Conservation (phyloP, 2,888 invertebrate species). For the Acleris holmiana region DNA sequence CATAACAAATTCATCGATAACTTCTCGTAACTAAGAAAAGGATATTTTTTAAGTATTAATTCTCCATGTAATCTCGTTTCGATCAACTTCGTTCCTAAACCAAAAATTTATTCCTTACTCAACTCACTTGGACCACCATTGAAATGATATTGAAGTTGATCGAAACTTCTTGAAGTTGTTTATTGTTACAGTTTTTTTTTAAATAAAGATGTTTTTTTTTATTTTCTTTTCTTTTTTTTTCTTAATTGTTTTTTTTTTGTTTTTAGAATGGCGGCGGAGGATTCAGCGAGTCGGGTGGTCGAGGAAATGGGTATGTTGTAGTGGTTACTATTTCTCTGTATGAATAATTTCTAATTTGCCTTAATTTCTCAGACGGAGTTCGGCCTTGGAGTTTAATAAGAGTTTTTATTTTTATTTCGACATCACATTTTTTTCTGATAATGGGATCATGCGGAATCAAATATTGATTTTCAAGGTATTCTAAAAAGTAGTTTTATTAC, state of each 20-base stretch:
- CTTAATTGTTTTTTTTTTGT: conserved; percentile 85
- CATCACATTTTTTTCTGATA: too few relatives aligned
- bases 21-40: neutral
- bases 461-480: too few relatives aligned
- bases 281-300: conserved; percentile 90
- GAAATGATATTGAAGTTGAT: conserved; percentile 43
- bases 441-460: too few relatives aligned
- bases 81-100: conserved; percentile 29
- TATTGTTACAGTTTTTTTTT: conserved; percentile 50
- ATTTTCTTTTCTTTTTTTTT: conserved; percentile 57
- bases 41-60: conserved; percentile 21
- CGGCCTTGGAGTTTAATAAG: too few relatives aligned
- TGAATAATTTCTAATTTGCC: neutral
- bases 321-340: neutral
- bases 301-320: conserved; percentile 92
- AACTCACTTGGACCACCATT: neutral
- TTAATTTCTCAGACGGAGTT: neutral
- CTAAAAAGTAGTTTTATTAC: too few relatives aligned
- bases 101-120: neutral
- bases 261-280: conserved; percentile 94
- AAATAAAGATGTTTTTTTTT: conserved; percentile 65
- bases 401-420: too few relatives aligned
- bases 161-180: conserved; percentile 39
- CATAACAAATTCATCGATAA: neutral
- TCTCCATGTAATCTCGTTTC: conserved; percentile 29